Evolutionary conservation across 2,113 vertebrate species (phyloP), one percentile per base, ranked within the genome.

Genomic region (Tychaedon coryphoeus): DNA sequence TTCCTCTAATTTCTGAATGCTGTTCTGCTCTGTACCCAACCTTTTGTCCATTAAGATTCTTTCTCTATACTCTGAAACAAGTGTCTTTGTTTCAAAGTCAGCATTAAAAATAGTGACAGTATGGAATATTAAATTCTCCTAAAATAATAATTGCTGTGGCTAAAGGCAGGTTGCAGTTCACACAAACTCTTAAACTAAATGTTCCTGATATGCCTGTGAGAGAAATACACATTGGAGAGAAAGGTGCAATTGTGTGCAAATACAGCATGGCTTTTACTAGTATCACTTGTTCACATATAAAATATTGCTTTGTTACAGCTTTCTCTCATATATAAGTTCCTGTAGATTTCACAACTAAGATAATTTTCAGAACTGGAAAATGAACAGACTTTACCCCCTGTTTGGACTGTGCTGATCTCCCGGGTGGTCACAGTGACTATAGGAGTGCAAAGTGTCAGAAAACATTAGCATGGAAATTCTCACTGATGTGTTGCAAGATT

Each of bases 311-410:
- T 72, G 13, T 57, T 70, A 47, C 19, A 50, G 62, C 40, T 76
- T 61, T 70, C 25, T 60, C 31, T 81, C 58, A 8, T 38, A 25
- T 50, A 50, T 48, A 31, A 45, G 11, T 79, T 54, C 34, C 75
- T 31, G 26, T 47, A 80, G 31, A 66, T 66, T 45, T 80, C 47
- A 15, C 51, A 74, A 38, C 20, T 76, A 25, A 88, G 72, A 74
- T 12, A 38, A 13, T 73, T 90, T 75, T 85, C 53, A 50, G 38
- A 90, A 73, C 50, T 86, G 33, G 82, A 42, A 82, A 53, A 16
- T 0, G 0, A 82, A 51, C 31, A 69, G 48, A 12, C n/a, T 72
- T 65, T 17, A 23, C 5, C 9, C 19, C 2, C 9, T 20, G 9
- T 74, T 65, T 56, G 51, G 61, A 14, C 34, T 62, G 53, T 51